phyloP scores from a whole-genome alignment of 2,797 vertebrate genomes.

The Sebastes minor region DNA sequence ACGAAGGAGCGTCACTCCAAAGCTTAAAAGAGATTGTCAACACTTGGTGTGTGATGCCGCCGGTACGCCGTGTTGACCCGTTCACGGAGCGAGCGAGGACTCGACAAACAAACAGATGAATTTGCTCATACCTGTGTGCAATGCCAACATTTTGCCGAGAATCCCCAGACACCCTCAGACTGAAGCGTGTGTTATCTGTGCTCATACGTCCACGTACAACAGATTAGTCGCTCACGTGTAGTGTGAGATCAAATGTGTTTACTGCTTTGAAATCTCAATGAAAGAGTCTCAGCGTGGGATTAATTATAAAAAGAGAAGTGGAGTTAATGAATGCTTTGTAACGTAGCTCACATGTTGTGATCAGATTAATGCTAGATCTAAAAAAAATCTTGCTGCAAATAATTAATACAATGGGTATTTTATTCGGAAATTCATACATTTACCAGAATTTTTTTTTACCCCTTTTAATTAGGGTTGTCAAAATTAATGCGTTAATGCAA shows the following conservation, averaged over 20 bases:
- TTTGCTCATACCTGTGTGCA: background rate
- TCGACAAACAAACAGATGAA: constrained; percentile 3
- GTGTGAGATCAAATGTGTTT: constrained; percentile 12
- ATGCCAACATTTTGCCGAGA: background rate
- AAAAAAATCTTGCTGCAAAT: constrained; percentile 11
- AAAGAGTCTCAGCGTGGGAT: constrained; percentile 25
- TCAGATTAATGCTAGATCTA: background rate
- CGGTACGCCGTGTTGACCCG: background rate
- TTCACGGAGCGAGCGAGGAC: background rate
- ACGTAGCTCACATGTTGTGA: constrained; percentile 9
- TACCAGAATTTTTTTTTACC: background rate
- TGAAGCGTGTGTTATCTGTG: background rate
- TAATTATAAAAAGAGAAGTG: constrained; percentile 25
- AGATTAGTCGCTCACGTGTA: background rate
- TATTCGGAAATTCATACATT: background rate
- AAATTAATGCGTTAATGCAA: too few species aligned
- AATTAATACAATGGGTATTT: background rate
- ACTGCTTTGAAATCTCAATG: background rate
- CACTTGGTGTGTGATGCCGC: constrained; percentile 2
- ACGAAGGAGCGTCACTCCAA: background rate
- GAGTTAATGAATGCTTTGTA: constrained; percentile 20
- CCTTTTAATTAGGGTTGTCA: background rate
- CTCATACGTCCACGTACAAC: too few species aligned
- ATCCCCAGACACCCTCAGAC: background rate
- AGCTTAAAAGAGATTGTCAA: constrained; percentile 48